A percentile compares a stretch with the other conserved stretches of the same genome.
Evolutionary conservation across 2,888 invertebrate genomes (phyloP).

Genomic region (Melieria picta): DNA sequence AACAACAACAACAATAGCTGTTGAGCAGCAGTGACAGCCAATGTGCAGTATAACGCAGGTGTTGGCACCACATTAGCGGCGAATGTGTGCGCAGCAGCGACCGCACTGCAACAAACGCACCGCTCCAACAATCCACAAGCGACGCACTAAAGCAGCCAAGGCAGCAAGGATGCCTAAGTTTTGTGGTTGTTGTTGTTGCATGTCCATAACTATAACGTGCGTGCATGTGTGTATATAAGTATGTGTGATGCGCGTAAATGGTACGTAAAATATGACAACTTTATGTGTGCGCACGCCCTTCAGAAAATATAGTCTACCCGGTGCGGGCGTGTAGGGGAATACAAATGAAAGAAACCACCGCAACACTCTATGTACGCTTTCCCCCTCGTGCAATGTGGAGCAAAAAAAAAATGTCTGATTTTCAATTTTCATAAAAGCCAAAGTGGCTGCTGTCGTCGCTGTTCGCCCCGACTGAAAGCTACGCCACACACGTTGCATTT

Average conservation of each 20-base stretch:
- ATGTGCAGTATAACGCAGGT: too few relatives aligned
- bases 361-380: not conserved
- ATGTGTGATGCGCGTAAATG: constrained; percentile 20
- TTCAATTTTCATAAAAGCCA: constrained; percentile 41
- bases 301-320: not conserved
- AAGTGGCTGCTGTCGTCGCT: constrained; percentile 35
- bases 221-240: not conserved
- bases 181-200: not conserved
- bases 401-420: constrained; percentile 22
- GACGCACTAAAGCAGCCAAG: too few relatives aligned
- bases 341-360: not conserved
- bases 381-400: not conserved
- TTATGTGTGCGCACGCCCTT: constrained; percentile 12
- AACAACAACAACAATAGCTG: too few relatives aligned
- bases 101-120: not conserved
- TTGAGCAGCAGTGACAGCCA: too few relatives aligned
- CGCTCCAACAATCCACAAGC: not conserved
- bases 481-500: constrained; percentile 20
- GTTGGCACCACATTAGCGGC: too few relatives aligned
- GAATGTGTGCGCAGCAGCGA: too few relatives aligned
- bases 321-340: not conserved
- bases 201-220: not conserved
- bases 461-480: constrained; percentile 18
- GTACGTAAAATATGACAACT: constrained; percentile 36
- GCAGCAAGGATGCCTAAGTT: not conserved